Conservation (phyloP, 2,888 invertebrate species). For the Fragum fragum region DNA sequence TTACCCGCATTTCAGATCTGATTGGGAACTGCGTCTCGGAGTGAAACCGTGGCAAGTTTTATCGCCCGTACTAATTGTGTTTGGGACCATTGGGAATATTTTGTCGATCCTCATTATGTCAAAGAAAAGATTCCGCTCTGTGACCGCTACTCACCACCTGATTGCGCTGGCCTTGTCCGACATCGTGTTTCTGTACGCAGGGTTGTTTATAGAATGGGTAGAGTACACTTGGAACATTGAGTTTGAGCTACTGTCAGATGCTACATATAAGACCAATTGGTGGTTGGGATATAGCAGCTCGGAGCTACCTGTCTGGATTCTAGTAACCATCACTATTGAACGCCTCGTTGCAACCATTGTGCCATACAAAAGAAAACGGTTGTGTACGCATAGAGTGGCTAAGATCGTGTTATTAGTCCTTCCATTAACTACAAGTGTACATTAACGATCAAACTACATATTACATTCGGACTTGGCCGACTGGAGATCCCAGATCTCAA, state of each 20-base stretch:
- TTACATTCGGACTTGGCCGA: constrained; percentile 66
- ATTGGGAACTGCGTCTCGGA: constrained; percentile 38
- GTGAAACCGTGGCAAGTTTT: constrained; percentile 62
- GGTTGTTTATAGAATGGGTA: constrained; percentile 73
- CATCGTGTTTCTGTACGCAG: constrained; percentile 71
- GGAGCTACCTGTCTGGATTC: constrained; percentile 78
- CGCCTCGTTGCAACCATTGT: constrained; percentile 74
- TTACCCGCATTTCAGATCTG: constrained; percentile 50
- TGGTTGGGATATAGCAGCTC: constrained; percentile 75
- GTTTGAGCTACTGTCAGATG: constrained; percentile 50
- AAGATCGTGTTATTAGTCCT: constrained; percentile 53
- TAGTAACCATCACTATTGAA: constrained; percentile 78
- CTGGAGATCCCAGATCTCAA: neutral
- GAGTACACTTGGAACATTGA: constrained; percentile 60
- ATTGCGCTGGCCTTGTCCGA: constrained; percentile 70
- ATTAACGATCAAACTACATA: constrained; percentile 70
- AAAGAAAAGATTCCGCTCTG: constrained; percentile 58
- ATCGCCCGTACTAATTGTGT: constrained; percentile 73
- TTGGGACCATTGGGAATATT: constrained; percentile 78
- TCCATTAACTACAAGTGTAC: constrained; percentile 36
- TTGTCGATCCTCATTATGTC: constrained; percentile 70
- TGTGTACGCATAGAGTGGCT: constrained; percentile 66
- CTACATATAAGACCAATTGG: constrained; percentile 70
- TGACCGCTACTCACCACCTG: constrained; percentile 74
- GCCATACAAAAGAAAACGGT: constrained; percentile 70